Conservation (phyloP, 1,140 invertebrate genomes). For the Galleria mellonella region DNA sequence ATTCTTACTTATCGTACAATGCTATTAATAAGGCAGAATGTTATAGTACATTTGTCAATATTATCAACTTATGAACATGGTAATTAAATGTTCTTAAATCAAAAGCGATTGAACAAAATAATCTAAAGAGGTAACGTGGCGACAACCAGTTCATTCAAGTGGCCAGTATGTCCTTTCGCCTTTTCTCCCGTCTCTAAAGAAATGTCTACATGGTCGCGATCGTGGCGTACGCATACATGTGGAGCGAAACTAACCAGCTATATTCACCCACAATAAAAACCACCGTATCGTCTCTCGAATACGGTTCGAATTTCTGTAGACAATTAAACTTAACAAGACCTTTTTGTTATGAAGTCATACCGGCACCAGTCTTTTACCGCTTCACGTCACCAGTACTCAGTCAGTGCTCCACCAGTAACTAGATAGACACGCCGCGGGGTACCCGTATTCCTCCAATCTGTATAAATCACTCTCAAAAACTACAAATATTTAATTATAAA, state of each 20-base stretch:
- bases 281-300: no score
- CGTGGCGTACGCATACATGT: constrained; percentile 54
- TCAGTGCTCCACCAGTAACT: no score
- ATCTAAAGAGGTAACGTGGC: constrained; percentile 9
- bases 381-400: constrained; percentile 35
- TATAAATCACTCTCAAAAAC: constrained; percentile 14
- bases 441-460: constrained; percentile 18
- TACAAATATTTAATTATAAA: constrained; percentile 26
- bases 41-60: no score
- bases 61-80: no score
- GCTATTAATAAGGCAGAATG: no score
- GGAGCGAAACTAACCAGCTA: constrained; percentile 34
- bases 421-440: constrained; percentile 17
- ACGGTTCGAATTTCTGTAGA: no score
- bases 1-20: no score
- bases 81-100: no score
- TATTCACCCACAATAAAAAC: neutral
- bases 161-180: constrained; percentile 55
- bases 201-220: constrained; percentile 58
- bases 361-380: constrained; percentile 25
- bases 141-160: constrained; percentile 21
- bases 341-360: constrained; percentile 11
- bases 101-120: no score
- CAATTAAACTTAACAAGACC: constrained; percentile 7
- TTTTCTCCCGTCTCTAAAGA: constrained; percentile 61